Evolutionary conservation across 2,797 vertebrate species (phyloP).

Genomic region (Loriculus beryllinus): DNA sequence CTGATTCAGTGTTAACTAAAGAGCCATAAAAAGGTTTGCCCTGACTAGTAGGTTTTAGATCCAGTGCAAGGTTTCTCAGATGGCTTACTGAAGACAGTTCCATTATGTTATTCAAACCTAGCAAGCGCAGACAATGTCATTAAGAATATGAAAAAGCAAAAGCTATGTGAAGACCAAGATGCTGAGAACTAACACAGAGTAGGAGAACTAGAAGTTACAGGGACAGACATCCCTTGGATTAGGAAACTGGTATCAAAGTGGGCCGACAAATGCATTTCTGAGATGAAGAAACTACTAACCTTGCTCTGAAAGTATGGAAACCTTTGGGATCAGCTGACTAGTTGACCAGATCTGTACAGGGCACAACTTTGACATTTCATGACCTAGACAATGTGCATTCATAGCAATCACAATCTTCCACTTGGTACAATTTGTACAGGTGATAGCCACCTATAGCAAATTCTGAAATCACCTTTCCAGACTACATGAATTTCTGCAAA

Average conservation of each 20-base stretch:
- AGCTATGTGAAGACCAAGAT: neutral
- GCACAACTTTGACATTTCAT: neutral
- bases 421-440: neutral
- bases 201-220: neutral
- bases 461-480: neutral
- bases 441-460: neutral
- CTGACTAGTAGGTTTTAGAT: neutral
- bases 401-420: neutral
- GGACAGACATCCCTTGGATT: neutral
- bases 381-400: accelerated
- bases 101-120: neutral
- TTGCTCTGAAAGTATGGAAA: neutral
- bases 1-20: neutral
- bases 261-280: neutral
- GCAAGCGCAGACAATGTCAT: neutral
- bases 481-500: neutral
- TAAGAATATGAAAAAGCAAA: neutral
- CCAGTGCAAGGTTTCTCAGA: neutral
- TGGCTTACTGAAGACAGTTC: neutral
- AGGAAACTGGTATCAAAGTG: neutral
- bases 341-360: neutral
- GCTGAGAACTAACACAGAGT: neutral
- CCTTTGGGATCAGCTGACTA: neutral
- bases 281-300: neutral
- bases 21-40: neutral